Evolutionary conservation across 2,888 invertebrate species (phyloP).

Genomic region (Mesorhabditis sp.): DNA sequence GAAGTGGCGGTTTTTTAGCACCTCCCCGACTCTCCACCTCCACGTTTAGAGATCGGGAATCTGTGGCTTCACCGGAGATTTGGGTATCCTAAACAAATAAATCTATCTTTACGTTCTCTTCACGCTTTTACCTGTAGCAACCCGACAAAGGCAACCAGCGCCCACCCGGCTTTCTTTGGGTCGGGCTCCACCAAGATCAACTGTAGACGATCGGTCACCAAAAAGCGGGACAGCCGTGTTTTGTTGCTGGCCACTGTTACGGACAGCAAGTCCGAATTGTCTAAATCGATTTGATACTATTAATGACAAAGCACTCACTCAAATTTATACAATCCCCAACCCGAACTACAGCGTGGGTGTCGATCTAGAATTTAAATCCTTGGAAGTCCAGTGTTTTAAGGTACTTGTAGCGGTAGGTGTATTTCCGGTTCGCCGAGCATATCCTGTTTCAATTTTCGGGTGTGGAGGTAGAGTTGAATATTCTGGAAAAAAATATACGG

Average conservation of each 20-base stretch:
- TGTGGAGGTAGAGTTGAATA: conserved; percentile 35
- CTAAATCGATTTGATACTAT: conserved; percentile 64
- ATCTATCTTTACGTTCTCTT: no score
- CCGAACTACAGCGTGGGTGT: conserved; percentile 81
- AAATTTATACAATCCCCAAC: conserved; percentile 90
- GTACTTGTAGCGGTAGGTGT: conserved; percentile 73
- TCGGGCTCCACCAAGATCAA: conserved; percentile 96
- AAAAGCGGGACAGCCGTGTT: conserved; percentile 68
- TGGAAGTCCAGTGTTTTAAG: conserved; percentile 61
- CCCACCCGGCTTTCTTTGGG: conserved; percentile 88
- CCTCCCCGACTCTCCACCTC: conserved; percentile 36
- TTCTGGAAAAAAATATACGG: conserved; percentile 19
- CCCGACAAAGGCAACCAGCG: conserved; percentile 91
- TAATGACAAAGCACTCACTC: conserved; percentile 67
- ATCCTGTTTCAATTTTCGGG: conserved; percentile 34
- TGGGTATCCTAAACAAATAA: conserved; percentile 77
- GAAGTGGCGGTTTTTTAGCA: conserved; percentile 65
- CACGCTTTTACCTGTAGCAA: conserved; percentile 68
- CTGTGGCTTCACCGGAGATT: conserved; percentile 89
- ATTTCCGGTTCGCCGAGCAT: conserved; percentile 70
- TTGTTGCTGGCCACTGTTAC: conserved; percentile 84
- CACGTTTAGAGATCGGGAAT: conserved; percentile 87
- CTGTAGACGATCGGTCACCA: conserved; percentile 91
- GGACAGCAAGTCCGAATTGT: conserved; percentile 93
- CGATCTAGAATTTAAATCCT: conserved; percentile 56